These are phyloP conservation scores for Drosophila gaucha DNA, from an alignment of 2,888 invertebrate genomes.

Conservation along the genomic window DNA sequence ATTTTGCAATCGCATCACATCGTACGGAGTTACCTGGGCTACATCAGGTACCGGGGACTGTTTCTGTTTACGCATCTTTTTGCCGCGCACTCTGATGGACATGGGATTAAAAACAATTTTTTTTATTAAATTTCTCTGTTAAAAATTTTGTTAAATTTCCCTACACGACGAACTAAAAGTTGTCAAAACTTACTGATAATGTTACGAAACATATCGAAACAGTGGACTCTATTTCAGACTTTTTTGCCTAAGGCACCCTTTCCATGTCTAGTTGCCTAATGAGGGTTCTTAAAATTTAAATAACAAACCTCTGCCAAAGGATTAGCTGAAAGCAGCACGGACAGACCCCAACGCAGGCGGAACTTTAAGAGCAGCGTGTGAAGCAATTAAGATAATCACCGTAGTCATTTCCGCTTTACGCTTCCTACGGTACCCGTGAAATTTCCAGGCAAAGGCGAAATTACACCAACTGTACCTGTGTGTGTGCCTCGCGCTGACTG, in stretches of 20 bases:
- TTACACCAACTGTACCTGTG: constrained; percentile 7
- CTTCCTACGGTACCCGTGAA: constrained; percentile 43
- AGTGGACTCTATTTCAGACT: neutral
- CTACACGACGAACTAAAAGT: constrained; percentile 10
- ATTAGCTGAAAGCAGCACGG: constrained; percentile 49
- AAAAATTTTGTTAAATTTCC: constrained; percentile 27
- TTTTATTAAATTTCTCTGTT: constrained; percentile 12
- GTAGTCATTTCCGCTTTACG: constrained; percentile 74
- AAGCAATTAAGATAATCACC: constrained; percentile 80
- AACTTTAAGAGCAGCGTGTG: constrained; percentile 48
- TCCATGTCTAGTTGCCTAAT: constrained; percentile 40
- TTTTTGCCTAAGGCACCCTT: neutral
- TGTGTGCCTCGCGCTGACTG: neutral
- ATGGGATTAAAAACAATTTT: constrained; percentile 3
- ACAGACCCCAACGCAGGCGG: constrained; percentile 1
- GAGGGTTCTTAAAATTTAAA: constrained; percentile 61
- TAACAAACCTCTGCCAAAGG: constrained; percentile 59
- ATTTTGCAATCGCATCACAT: constrained; percentile 25
- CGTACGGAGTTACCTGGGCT: constrained; percentile 14
- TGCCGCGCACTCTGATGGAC: neutral
- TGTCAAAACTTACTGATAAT: constrained; percentile 13
- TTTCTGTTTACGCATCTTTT: constrained; percentile 26
- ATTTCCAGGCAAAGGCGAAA: constrained; percentile 10
- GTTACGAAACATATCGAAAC: neutral
- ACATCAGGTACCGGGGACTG: neutral